These are phyloP conservation scores for Hestina assimilis DNA, from an alignment of 1,140 invertebrate genomes.

Conservation along the genomic window DNA sequence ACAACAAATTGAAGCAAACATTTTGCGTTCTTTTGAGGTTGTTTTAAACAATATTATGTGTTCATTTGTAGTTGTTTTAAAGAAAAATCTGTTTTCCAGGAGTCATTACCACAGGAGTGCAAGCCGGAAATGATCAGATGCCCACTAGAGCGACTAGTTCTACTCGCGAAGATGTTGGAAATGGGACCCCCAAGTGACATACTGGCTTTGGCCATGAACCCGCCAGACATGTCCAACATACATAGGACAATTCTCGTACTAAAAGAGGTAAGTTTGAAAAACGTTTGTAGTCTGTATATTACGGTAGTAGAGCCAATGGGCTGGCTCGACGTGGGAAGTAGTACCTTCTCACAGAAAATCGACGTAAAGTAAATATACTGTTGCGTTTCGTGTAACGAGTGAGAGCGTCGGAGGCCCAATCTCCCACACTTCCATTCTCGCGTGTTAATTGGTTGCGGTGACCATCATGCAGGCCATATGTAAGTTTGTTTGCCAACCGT, in stretches of 20 bases:
- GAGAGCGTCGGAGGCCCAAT: too few relatives aligned
- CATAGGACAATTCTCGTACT: constrained; percentile 88
- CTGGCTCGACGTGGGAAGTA: too few relatives aligned
- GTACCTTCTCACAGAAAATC: too few relatives aligned
- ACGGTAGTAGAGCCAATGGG: too few relatives aligned
- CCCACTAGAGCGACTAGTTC: constrained; percentile 90
- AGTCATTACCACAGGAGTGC: constrained; percentile 77
- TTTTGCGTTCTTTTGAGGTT: not conserved
- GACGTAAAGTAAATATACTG: too few relatives aligned
- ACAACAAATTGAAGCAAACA: too few relatives aligned
- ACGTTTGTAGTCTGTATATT: too few relatives aligned
- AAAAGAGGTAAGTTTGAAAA: constrained; percentile 85
- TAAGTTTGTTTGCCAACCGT: too few relatives aligned
- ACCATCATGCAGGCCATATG: too few relatives aligned
- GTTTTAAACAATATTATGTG: not conserved
- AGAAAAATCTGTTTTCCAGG: constrained; percentile 37
- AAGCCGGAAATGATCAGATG: constrained; percentile 89
- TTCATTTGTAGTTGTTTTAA: not conserved
- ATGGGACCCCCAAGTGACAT: constrained; percentile 91
- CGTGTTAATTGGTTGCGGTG: too few relatives aligned
- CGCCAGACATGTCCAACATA: constrained; percentile 91
- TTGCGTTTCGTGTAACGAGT: too few relatives aligned
- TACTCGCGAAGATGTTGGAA: constrained; percentile 90
- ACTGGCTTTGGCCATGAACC: constrained; percentile 90
- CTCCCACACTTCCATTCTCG: too few relatives aligned